Base-by-base conservation (phyloP, 1,140 invertebrate species). In the Plectrocnemia conspersa region DNA sequence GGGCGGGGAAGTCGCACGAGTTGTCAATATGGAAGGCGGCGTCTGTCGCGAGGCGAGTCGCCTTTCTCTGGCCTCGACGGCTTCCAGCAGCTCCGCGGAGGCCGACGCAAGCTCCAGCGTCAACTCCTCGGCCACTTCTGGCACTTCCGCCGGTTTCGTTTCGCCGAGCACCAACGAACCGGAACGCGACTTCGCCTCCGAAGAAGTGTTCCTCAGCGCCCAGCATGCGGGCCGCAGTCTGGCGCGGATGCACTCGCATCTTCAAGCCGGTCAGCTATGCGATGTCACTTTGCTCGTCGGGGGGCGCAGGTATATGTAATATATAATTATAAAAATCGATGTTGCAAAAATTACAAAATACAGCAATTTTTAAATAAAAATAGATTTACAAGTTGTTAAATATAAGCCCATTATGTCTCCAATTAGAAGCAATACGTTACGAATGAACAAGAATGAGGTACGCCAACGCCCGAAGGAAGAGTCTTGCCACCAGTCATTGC, bases 141-240 rank as follows among this genome's bases (percentile, higher is more conserved):
- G 77, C 58, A 66, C 67, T 54, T 67, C 71, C 29, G 73, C 15
- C 19, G 38, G 3, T 5, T 15, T 10, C 5, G 2, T 15, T 2
- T 10, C 2, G 2, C 13, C 69, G 64, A 47, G 7, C 3, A 15
- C 10, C 73, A 1, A 82, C 82, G 61, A 32, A 19, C 45, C 45
- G 1, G 2, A n/a, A n/a, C n/a, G n/a, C n/a, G n/a, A n/a, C n/a
- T n/a, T n/a, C n/a, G n/a, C n/a, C n/a, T n/a, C n/a, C n/a, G 87
- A 90, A 68, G 89, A 91, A 74, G 83, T 82, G 65, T 90, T 89
- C 70, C 80, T 81, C 54, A 85, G 84, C 65, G 78, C 82, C 61
- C 84, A 85, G 58, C 89, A 93, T 75, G 85, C 90, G 0, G 88
- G 89, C 65, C 78, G 77, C 19, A 88, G 89, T 65, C 74, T 93